Conservation (phyloP, 2,113 vertebrate genomes). For the Castor canadensis region DNA sequence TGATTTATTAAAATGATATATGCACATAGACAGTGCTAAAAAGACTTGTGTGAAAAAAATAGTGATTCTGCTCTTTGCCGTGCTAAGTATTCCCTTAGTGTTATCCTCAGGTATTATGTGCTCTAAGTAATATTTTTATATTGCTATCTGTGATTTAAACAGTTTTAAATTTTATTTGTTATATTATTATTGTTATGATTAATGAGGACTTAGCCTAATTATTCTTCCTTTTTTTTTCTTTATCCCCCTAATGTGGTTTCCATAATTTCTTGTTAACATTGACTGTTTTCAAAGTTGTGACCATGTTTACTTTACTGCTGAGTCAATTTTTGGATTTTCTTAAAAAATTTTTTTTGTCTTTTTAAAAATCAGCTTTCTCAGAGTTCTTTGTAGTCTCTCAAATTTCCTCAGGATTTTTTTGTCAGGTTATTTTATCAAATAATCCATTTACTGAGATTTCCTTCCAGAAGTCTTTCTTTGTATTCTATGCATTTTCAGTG, state of each 20-base stretch:
- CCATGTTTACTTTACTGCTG: not conserved
- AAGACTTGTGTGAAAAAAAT: not conserved
- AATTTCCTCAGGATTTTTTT: not conserved
- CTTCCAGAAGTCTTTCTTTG: not conserved
- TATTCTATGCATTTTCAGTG: not conserved
- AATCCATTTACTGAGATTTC: not conserved
- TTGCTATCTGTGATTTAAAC: not conserved
- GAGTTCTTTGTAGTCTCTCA: not conserved
- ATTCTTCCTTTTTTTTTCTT: not conserved
- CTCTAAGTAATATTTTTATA: constrained; percentile 28
- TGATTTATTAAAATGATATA: not conserved
- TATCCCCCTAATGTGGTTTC: not conserved
- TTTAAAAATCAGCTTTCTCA: not conserved
- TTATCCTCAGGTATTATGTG: constrained; percentile 12
- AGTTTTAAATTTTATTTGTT: constrained; percentile 20
- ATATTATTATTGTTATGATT: not conserved
- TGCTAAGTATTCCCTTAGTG: not conserved
- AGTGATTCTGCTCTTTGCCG: not conserved
- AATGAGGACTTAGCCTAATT: not conserved
- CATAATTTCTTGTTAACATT: constrained; percentile 15
- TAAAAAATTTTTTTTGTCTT: not conserved
- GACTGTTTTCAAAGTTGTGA: not conserved
- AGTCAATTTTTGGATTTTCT: not conserved
- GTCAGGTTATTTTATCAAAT: not conserved
- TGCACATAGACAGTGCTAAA: not conserved